A percentile compares a stretch with the other conserved stretches of the same genome.
These are phyloP conservation scores for Limulus polyphemus DNA, from an alignment of 2,888 invertebrate genomes.

Conservation along the genomic window DNA sequence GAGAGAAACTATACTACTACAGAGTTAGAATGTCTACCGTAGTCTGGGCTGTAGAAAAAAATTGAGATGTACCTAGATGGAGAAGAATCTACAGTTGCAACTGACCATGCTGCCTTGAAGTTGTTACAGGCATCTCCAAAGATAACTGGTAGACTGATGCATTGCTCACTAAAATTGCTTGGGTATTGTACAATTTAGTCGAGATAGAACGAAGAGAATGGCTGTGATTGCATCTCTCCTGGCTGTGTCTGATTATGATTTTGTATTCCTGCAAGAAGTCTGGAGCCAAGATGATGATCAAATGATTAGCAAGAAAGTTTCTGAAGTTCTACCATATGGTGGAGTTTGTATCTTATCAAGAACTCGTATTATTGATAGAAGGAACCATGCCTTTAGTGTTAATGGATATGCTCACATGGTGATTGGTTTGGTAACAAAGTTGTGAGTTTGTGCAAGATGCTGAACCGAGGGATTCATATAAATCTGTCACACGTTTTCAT, in stretches of 20 bases:
- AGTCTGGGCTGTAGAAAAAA: too few species aligned
- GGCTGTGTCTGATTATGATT: neutral
- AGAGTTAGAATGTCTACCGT: too few species aligned
- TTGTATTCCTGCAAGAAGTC: constrained; percentile 1
- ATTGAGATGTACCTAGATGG: too few species aligned
- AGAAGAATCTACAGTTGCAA: too few species aligned
- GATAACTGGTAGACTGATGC: too few species aligned
- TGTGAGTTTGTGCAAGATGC: constrained; percentile 64
- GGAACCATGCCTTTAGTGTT: constrained; percentile 87
- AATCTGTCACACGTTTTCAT: constrained; percentile 89
- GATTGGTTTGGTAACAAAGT: constrained; percentile 97
- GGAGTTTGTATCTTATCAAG: constrained; percentile 77
- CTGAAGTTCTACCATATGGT: constrained; percentile 39
- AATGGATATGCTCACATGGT: constrained; percentile 94
- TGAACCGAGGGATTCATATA: constrained; percentile 52
- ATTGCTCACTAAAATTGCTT: too few species aligned
- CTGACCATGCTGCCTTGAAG: too few species aligned
- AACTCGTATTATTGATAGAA: constrained; percentile 67
- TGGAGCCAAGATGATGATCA: too few species aligned
- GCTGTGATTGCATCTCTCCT: neutral
- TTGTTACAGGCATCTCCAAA: too few species aligned
- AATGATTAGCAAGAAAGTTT: too few species aligned
- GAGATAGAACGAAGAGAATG: neutral
- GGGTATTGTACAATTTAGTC: neutral
- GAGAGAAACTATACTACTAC: too few species aligned